These are phyloP conservation scores for Chiroxiphia lanceolata DNA, from an alignment of 2,797 vertebrate genomes.

Conservation along the genomic window DNA sequence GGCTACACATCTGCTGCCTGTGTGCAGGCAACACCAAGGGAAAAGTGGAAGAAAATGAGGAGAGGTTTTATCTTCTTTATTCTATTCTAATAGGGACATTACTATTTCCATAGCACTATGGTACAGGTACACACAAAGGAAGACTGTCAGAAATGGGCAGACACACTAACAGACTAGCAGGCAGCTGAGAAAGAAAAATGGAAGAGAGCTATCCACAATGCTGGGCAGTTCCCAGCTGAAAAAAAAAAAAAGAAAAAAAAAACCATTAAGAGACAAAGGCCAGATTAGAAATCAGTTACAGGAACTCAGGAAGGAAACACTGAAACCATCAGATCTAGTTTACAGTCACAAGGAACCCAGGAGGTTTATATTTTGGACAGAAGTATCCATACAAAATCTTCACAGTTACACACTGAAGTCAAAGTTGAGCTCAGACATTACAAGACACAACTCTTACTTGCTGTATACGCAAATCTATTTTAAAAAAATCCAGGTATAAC, in stretches of 20 bases:
- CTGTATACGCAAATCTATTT: neutral
- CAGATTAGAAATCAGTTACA: neutral
- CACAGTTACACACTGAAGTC: neutral
- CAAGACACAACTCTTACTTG: neutral
- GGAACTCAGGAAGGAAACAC: neutral
- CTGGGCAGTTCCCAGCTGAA: neutral
- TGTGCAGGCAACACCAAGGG: fast-evolving
- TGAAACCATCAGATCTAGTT: neutral
- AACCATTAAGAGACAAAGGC: neutral
- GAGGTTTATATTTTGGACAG: neutral
- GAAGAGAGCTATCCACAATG: neutral
- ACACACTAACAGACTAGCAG: neutral
- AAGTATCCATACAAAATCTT: neutral
- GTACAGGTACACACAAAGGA: neutral
- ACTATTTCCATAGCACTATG: neutral
- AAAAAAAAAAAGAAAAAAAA: neutral
- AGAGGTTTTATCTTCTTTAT: neutral
- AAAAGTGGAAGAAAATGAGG: neutral
- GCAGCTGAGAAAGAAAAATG: neutral
- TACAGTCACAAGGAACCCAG: neutral
- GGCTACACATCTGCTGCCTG: neutral
- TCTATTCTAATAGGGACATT: neutral
- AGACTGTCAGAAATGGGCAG: neutral
- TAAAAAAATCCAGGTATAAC: neutral
- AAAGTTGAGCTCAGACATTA: neutral